Evolutionary conservation across 2,888 invertebrate genomes (phyloP).

Genomic region (Andrena trimmerana): DNA sequence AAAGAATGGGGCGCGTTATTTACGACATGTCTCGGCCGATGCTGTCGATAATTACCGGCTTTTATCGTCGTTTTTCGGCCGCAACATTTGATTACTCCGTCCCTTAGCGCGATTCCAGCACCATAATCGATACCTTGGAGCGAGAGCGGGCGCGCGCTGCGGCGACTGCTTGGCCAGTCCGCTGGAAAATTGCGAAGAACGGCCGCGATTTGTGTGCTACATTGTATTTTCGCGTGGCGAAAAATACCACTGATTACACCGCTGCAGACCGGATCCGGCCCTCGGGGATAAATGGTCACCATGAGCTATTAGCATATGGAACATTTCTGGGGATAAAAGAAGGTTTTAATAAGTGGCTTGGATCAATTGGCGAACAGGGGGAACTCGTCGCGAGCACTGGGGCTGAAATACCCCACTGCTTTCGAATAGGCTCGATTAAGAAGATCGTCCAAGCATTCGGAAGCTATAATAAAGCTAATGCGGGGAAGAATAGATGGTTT

Average conservation of each 20-base stretch:
- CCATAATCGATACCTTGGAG: slow-evolving; percentile 32
- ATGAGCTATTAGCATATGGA: slow-evolving; percentile 10
- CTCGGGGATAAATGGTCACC: slow-evolving; percentile 26
- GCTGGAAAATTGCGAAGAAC: slow-evolving; percentile 20
- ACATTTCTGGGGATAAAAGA: slow-evolving; percentile 8
- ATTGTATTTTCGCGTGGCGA: slow-evolving; percentile 28
- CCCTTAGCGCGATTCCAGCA: slow-evolving; percentile 26
- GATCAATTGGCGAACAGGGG: slow-evolving; percentile 10
- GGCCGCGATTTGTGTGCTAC: slow-evolving; percentile 4
- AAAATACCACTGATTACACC: slow-evolving; percentile 49
- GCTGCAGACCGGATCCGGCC: slow-evolving; percentile 17
- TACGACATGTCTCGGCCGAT: slow-evolving; percentile 10
- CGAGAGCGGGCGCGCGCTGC: not conserved
- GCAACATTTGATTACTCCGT: slow-evolving; percentile 30
- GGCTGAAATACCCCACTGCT: not conserved
- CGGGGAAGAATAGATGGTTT: slow-evolving; percentile 1
- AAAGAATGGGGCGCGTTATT: slow-evolving; percentile 17
- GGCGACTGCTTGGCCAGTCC: not conserved
- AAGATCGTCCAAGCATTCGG: not conserved
- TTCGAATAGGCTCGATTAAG: slow-evolving; percentile 9
- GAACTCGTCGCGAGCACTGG: not conserved
- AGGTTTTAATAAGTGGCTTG: slow-evolving; percentile 8
- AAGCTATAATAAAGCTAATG: slow-evolving; percentile 4
- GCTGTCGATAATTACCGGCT: slow-evolving; percentile 30
- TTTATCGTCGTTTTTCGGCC: not conserved